These are phyloP conservation scores for Bungarus multicinctus DNA, from an alignment of 2,113 vertebrate genomes.

Conservation along the genomic window DNA sequence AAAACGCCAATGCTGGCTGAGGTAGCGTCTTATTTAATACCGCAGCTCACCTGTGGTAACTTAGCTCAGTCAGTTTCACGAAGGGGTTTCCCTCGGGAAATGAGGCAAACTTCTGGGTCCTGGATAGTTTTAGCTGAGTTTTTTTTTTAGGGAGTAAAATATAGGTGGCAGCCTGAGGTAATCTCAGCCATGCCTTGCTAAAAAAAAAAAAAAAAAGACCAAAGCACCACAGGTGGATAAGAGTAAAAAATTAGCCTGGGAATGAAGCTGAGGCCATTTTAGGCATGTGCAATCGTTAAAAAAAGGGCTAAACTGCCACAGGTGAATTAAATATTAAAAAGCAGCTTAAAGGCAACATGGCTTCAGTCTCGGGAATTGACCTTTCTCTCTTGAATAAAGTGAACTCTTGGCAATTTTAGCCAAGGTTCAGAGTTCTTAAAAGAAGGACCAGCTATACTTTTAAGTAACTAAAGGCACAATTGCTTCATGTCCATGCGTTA, in stretches of 20 bases:
- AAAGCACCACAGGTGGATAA: not conserved
- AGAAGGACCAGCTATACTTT: not conserved
- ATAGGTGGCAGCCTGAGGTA: too few species aligned
- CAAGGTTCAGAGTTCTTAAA: not conserved
- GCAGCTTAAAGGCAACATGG: not conserved
- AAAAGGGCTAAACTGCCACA: not conserved
- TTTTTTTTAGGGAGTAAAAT: too few species aligned
- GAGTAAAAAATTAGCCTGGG: not conserved
- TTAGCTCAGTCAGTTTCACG: too few species aligned
- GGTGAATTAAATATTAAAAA: not conserved
- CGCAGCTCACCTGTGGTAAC: too few species aligned
- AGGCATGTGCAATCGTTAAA: not conserved
- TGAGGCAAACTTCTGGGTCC: too few species aligned
- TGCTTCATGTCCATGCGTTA: not conserved
- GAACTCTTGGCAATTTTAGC: not conserved
- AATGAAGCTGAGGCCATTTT: not conserved
- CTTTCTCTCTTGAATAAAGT: not conserved
- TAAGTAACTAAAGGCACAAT: not conserved
- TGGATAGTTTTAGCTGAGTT: too few species aligned
- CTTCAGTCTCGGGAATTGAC: not conserved
- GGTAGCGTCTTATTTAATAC: too few species aligned
- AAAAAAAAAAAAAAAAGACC: not conserved
- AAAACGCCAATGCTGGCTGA: too few species aligned
- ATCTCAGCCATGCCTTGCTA: too few species aligned
- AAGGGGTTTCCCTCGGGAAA: too few species aligned